Conservation (phyloP, 2,888 invertebrate genomes). For the Leucophenga maculata region DNA sequence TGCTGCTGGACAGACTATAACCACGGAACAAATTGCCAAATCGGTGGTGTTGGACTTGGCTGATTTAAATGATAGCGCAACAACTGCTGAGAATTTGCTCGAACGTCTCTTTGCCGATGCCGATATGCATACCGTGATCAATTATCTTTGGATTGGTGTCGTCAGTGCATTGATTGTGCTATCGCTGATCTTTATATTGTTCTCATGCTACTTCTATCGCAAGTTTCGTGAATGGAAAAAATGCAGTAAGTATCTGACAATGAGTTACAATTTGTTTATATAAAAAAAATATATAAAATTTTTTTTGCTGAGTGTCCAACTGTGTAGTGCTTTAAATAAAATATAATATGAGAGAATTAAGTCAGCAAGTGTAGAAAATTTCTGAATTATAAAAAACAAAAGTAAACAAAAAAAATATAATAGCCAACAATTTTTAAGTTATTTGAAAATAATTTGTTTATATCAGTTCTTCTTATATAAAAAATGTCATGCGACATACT, state of each 20-base stretch:
- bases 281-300: slow-evolving; percentile 18
- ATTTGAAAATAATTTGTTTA: too few species aligned
- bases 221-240: slow-evolving; percentile 72
- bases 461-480: too few species aligned
- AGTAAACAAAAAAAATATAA: too few species aligned
- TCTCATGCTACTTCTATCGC: slow-evolving; percentile 71
- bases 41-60: slow-evolving; percentile 61
- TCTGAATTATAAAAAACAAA: too few species aligned
- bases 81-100: slow-evolving; percentile 32
- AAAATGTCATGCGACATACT: too few species aligned
- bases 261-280: not conserved
- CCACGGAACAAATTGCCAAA: slow-evolving; percentile 68
- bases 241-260: slow-evolving; percentile 72
- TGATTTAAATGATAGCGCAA: slow-evolving; percentile 40
- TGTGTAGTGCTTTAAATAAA: too few species aligned
- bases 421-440: too few species aligned
- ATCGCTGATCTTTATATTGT: slow-evolving; percentile 69
- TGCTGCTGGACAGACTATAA: slow-evolving; percentile 53
- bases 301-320: not conserved
- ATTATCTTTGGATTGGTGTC: slow-evolving; percentile 72
- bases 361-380: too few species aligned
- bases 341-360: too few species aligned
- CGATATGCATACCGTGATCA: slow-evolving; percentile 70
- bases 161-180: slow-evolving; percentile 68
- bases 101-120: slow-evolving; percentile 66